Conservation (phyloP, 2,797 vertebrate genomes). For the Mallotus villosus region DNA sequence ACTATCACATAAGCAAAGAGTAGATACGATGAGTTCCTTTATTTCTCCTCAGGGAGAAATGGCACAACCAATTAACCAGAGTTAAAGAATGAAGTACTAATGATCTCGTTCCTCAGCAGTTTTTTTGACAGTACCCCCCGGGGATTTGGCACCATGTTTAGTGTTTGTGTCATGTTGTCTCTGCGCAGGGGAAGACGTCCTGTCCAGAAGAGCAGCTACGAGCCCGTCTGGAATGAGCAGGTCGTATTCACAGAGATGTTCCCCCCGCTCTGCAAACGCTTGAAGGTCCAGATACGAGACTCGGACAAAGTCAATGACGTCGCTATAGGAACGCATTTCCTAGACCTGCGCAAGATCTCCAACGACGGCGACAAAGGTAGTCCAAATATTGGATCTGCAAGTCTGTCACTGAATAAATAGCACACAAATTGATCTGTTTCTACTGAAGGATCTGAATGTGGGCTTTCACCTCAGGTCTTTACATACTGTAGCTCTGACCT, state of each 20-base stretch:
- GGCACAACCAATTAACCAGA: too few relatives aligned
- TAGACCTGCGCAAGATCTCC: conserved; percentile 89
- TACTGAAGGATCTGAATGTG: neutral
- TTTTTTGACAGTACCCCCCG: neutral
- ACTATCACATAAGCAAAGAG: neutral
- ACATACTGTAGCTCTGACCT: neutral
- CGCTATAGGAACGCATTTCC: conserved; percentile 94
- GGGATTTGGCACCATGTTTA: neutral
- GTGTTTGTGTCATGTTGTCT: neutral
- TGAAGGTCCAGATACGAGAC: conserved; percentile 95
- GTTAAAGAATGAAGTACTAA: too few relatives aligned
- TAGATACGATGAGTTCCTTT: too few relatives aligned
- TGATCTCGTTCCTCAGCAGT: neutral
- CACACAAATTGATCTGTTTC: too few relatives aligned
- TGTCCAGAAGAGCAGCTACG: conserved; percentile 94
- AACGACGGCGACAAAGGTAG: conserved; percentile 97
- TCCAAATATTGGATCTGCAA: too few relatives aligned
- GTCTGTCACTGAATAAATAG: too few relatives aligned
- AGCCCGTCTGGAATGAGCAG: conserved; percentile 96
- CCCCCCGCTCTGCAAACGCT: conserved; percentile 90
- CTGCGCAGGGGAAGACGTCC: conserved; percentile 91
- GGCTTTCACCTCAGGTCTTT: neutral
- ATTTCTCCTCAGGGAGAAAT: too few relatives aligned
- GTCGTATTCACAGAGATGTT: conserved; percentile 95
- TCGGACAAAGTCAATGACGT: conserved; percentile 96